A percentile compares a stretch with the other conserved stretches of the same genome.
These are phyloP conservation scores for Coleophora deauratella DNA, from an alignment of 2,888 invertebrate genomes.

Conservation along the genomic window DNA sequence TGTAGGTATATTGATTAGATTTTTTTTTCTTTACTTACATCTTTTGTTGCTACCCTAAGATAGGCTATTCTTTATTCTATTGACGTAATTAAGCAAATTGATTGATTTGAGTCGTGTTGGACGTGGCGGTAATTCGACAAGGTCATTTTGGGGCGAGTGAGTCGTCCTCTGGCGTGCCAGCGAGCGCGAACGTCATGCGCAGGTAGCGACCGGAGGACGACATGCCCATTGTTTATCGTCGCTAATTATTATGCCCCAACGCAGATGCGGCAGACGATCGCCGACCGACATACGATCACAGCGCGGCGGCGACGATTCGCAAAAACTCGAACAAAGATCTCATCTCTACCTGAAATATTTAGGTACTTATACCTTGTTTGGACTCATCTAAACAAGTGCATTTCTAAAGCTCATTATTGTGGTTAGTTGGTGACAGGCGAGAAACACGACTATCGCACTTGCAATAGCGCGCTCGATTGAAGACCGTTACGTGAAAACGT, in stretches of 20 bases:
- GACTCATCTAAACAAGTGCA: conserved; percentile 1
- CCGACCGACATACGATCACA: conserved; percentile 34
- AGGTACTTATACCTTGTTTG: too few relatives aligned
- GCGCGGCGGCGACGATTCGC: conserved; percentile 34
- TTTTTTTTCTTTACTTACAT: too few relatives aligned
- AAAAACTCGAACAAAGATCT: conserved; percentile 43
- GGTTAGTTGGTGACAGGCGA: neutral
- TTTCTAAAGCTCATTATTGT: neutral
- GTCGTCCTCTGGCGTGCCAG: conserved; percentile 42
- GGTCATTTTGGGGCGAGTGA: conserved; percentile 53
- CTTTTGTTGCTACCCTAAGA: too few relatives aligned
- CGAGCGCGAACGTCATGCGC: conserved; percentile 48
- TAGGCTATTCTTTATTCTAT: too few relatives aligned
- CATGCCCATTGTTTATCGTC: conserved; percentile 70
- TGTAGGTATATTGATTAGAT: too few relatives aligned
- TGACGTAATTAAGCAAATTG: conserved; percentile 12
- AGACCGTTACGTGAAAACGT: conserved; percentile 73
- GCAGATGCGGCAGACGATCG: conserved; percentile 41
- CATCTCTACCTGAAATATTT: conserved; percentile 46
- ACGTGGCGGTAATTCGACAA: conserved; percentile 31
- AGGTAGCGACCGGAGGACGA: conserved; percentile 68
- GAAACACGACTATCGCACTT: conserved; percentile 52
- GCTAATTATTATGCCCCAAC: conserved; percentile 69
- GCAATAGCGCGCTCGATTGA: conserved; percentile 73
- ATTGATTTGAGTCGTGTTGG: conserved; percentile 27